These are phyloP conservation scores for Onchidella celtica DNA, from an alignment of 2,888 invertebrate species.

Conservation along the genomic window DNA sequence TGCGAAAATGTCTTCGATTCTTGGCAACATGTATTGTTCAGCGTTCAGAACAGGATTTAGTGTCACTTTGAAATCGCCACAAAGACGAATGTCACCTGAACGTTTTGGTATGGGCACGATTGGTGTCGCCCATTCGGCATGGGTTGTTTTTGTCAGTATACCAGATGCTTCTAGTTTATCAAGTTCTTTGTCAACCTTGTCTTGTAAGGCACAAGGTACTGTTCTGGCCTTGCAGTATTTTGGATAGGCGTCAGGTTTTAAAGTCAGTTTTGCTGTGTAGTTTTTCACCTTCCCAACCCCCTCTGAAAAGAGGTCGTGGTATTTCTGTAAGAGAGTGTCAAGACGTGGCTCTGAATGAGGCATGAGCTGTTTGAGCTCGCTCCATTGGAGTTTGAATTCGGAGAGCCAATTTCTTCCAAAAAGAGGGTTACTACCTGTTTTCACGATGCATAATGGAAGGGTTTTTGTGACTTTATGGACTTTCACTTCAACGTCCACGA, in stretches of 20 bases:
- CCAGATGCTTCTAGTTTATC: constrained; percentile 5
- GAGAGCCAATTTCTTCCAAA: not conserved
- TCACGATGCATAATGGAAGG: not conserved
- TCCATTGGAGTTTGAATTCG: not conserved
- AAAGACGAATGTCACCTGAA: constrained; percentile 21
- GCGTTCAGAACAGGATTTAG: not conserved
- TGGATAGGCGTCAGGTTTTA: not conserved
- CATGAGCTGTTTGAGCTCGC: not conserved
- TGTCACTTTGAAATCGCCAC: constrained; percentile 39
- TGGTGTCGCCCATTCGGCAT: no score
- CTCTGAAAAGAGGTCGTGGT: not conserved
- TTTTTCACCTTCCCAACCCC: not conserved
- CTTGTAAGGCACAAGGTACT: not conserved
- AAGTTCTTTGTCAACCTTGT: constrained; percentile 41
- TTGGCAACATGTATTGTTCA: constrained; percentile 46
- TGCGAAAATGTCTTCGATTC: constrained; percentile 47
- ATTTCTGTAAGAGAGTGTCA: not conserved
- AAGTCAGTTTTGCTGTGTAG: not conserved
- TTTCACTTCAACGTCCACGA: no score
- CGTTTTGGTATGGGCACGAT: constrained; percentile 51
- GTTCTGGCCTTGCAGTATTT: not conserved
- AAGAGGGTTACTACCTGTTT: not conserved
- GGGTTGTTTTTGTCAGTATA: not conserved
- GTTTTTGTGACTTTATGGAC: no score
- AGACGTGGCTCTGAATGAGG: not conserved